These are phyloP conservation scores for Nibea albiflora DNA, from an alignment of 2,113 vertebrate species.

Conservation along the genomic window DNA sequence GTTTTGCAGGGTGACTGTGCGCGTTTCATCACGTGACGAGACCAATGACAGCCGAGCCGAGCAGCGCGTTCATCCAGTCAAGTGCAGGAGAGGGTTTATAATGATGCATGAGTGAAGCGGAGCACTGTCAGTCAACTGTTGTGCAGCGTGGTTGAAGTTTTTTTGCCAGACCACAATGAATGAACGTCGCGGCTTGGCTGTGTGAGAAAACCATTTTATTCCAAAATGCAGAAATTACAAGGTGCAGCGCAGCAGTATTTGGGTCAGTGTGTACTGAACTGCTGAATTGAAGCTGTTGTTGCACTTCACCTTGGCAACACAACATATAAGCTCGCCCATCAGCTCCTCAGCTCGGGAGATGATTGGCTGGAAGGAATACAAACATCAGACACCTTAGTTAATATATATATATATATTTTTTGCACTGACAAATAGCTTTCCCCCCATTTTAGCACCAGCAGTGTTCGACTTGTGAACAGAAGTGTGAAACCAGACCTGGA, in stretches of 20 bases:
- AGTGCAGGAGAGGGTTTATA: constrained; percentile 24
- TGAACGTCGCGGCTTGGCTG: constrained; percentile 46
- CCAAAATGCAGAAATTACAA: constrained; percentile 60
- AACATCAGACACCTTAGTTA: constrained; percentile 20
- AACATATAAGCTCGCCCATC: constrained; percentile 3
- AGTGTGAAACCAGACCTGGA: constrained; percentile 38
- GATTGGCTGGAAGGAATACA: neutral
- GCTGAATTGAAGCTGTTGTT: constrained; percentile 1
- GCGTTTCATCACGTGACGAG: neutral
- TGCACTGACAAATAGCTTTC: constrained; percentile 26
- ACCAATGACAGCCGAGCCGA: constrained; percentile 8
- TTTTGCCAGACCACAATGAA: constrained; percentile 41
- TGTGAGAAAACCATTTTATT: constrained; percentile 33
- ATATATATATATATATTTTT: constrained; percentile 5
- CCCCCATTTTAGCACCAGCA: constrained; percentile 4
- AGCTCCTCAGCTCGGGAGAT: neutral
- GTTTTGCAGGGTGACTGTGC: neutral
- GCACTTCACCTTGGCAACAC: constrained; percentile 43
- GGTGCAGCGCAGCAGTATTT: constrained; percentile 47
- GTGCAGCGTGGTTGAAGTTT: constrained; percentile 21
- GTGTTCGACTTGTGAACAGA: constrained; percentile 27
- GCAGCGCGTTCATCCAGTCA: constrained; percentile 22
- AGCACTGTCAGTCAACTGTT: constrained; percentile 48
- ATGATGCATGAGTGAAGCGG: constrained; percentile 20
- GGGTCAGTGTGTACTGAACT: constrained; percentile 25